Evolutionary conservation across 2,113 vertebrate species (phyloP), one percentile per base, ranked within the genome.

Genomic region (Todiramphus chloris): DNA sequence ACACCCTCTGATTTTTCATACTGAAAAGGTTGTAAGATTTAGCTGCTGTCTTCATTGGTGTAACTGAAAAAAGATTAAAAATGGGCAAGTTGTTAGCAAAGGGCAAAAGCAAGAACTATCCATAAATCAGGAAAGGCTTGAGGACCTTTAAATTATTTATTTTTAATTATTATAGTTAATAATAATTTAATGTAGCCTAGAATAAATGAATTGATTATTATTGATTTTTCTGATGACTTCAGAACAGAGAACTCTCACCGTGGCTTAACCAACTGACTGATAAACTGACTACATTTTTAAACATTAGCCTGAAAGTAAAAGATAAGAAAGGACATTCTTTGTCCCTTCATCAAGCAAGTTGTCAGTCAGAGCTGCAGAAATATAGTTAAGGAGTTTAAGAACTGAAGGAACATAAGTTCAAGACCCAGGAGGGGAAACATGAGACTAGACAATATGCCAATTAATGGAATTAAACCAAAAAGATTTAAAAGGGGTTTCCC

Each of bases 401-500:
- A 96, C 44, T 44, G 77, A 97, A 89, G 80, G 87, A 95, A 93
- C 85, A 48, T n/a, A 96, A 97, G 97, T 97, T 98, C 97, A 93
- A 94, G 97, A 96, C 96, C 96, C 97, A 93, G 86, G 95, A 97
- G 97, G 95, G 50, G 80, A 97, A 96, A 87, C 78, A n/a, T 60
- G 93, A 97, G 90, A 97, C 95, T 87, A 98, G 95, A 98, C 95
- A 97, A 97, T 98, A 97, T 87, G 93, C 96, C 98, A 98, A 97
- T 98, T 98, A 98, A 98, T 94, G 91, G 96, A 97, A 98, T 98
- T 98, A 98, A 97, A 96, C 88, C 66, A 83, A 96, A 97, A 97
- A 94, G 94, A 96, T 97, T 97, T 82, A 96, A 97, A 95, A 75
- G 67, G 83, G 44, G 70, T 96, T 41, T 90, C 87, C 97, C 98